These are phyloP conservation scores for Trogon surrucura DNA, from an alignment of 2,113 vertebrate genomes.

Conservation along the genomic window DNA sequence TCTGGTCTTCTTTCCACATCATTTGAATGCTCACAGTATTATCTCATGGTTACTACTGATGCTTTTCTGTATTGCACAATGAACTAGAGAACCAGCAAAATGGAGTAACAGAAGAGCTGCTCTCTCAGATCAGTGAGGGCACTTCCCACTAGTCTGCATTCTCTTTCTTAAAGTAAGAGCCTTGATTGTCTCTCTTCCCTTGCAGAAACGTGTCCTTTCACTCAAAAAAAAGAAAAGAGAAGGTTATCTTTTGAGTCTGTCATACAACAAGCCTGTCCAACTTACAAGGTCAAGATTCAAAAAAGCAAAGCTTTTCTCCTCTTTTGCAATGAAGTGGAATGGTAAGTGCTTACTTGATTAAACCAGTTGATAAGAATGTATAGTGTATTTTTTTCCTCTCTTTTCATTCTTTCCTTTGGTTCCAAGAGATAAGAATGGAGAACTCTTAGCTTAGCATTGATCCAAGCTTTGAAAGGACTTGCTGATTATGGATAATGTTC, in stretches of 20 bases:
- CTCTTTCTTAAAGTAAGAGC: not conserved
- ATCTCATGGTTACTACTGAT: rapidly evolving
- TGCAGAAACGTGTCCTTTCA: not conserved
- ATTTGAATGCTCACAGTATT: not conserved
- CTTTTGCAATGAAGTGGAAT: not conserved
- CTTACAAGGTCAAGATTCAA: not conserved
- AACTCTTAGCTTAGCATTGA: not conserved
- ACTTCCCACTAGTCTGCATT: not conserved
- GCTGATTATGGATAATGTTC: conserved; percentile 4
- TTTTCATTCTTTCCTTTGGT: not conserved
- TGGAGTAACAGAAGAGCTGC: not conserved
- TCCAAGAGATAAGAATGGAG: conserved; percentile 2
- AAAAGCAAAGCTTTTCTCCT: not conserved
- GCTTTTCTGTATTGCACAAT: not conserved
- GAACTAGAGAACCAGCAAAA: not conserved
- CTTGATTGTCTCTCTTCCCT: not conserved
- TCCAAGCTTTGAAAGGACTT: conserved; percentile 8
- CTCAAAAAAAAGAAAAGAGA: not conserved
- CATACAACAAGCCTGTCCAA: not conserved
- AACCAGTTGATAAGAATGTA: not conserved
- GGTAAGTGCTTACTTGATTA: conserved; percentile 34
- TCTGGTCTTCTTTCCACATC: not conserved
- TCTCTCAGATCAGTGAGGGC: not conserved
- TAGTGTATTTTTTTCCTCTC: not conserved
- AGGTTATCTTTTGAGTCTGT: not conserved